Evolutionary conservation across 2,888 invertebrate species (phyloP), one percentile per base, ranked within the genome.

Genomic region (Phaonia tiefii): DNA sequence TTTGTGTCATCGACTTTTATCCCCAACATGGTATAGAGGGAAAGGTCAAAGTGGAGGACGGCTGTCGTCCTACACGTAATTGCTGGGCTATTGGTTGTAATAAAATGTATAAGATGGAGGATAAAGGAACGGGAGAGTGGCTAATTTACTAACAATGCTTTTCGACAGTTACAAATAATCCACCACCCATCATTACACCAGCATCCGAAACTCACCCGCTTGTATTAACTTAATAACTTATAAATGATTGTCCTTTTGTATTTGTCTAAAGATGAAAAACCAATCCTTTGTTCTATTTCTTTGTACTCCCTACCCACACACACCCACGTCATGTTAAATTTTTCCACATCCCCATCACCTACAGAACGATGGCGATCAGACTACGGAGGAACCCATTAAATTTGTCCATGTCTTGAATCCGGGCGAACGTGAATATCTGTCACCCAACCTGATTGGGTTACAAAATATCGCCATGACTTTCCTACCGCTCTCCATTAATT

Each of bases 391-490:
- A 15, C 85, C 89, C 22, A 84, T 87, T 69, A 87, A 90, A 67
- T 83, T 85, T 75, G 85, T 89, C 17, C 88, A 89, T 71, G 87
- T 88, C 1, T 84, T 90, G n/a, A 88, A 89, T 85, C 90, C 90
- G 8, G 89, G 90, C 7, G 89, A 89, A 83, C 88, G 88, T 17
- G 90, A 90, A 74, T 88, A 89, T 82, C 86, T 91, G 26, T 89
- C 90, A 49, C 91, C 91, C 22, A 89, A 89, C 80, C 83, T 90
- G 51, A 88, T 88, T 69, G 90, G 89, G 7, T 85, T 91, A 13
- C 89, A 89, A 75, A 89, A 90, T 76, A 90, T 91, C 56, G 91
- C 90, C 54, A 88, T 88, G 84, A 85, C 88, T 56, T 89, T 89
- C 79, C 84, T 91, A 75, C 91, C 91, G 11, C 85, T 88, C 13